Conservation (phyloP, 2,113 vertebrate genomes). For the Aegypius monachus region DNA sequence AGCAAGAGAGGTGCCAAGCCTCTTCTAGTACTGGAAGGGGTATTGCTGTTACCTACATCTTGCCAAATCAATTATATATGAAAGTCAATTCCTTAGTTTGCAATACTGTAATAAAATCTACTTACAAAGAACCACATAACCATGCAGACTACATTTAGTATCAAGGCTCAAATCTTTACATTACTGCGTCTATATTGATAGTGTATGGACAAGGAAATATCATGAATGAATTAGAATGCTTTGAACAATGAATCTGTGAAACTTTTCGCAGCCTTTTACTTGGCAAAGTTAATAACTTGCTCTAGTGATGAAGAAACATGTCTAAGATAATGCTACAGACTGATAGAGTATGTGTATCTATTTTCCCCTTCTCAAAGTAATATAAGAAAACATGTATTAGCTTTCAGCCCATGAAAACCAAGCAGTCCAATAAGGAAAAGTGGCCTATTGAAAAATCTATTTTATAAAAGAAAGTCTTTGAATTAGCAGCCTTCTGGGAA, state of each 20-base stretch:
- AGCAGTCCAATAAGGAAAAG: neutral
- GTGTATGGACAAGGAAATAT: neutral
- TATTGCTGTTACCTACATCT: neutral
- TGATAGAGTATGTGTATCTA: neutral
- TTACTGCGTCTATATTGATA: neutral
- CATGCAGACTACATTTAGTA: neutral
- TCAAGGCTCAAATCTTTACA: neutral
- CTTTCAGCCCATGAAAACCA: neutral
- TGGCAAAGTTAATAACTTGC: neutral
- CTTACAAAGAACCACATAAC: neutral
- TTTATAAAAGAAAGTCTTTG: neutral
- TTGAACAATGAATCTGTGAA: neutral
- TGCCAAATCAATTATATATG: neutral
- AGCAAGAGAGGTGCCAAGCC: neutral
- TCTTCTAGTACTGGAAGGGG: neutral
- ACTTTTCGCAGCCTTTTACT: neutral
- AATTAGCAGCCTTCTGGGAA: constrained; percentile 11
- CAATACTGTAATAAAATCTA: neutral
- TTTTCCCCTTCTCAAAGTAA: neutral
- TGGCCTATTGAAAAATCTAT: neutral
- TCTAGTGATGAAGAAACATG: neutral
- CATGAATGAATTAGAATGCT: neutral
- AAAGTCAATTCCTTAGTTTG: neutral
- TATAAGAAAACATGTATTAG: neutral
- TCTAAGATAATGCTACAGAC: neutral